phyloP scores from a whole-genome alignment of 2,797 vertebrate genomes.

The Lithobates pipiens region DNA sequence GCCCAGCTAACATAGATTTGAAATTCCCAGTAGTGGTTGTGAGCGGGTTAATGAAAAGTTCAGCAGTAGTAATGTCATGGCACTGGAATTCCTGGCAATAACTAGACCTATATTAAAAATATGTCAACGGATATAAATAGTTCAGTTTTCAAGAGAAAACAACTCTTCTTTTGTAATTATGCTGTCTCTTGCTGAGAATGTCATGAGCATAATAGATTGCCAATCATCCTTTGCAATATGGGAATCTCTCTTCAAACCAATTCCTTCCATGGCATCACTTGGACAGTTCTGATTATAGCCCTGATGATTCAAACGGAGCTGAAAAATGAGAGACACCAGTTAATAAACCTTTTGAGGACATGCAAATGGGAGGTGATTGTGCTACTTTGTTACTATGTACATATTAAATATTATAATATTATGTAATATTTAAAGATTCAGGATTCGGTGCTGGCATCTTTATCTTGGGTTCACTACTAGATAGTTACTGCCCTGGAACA shows the following conservation, averaged over 20 bases:
- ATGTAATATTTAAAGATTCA: background rate
- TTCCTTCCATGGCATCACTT: background rate
- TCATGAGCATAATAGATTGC: background rate
- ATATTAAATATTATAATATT: too few relatives aligned
- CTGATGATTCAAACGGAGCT: background rate
- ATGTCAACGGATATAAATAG: constrained; percentile 17
- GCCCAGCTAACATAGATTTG: background rate
- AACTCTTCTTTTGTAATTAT: constrained; percentile 16
- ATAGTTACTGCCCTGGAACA: too few relatives aligned
- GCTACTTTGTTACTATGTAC: background rate
- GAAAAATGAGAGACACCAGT: background rate
- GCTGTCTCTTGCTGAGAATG: background rate
- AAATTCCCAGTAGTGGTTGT: background rate
- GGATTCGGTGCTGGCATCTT: background rate
- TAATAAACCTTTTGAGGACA: background rate
- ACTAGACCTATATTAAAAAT: constrained; percentile 10
- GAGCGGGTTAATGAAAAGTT: background rate
- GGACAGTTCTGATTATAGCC: background rate
- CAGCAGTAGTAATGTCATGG: constrained; percentile 11
- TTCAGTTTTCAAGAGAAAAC: background rate
- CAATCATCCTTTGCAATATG: background rate
- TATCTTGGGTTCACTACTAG: background rate
- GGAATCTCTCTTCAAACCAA: background rate
- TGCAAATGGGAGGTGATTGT: background rate
- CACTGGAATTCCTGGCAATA: constrained; percentile 14